Evolutionary conservation across 2,888 invertebrate genomes (phyloP), one percentile per base, ranked within the genome.

Genomic region (Tortricodes alternella): DNA sequence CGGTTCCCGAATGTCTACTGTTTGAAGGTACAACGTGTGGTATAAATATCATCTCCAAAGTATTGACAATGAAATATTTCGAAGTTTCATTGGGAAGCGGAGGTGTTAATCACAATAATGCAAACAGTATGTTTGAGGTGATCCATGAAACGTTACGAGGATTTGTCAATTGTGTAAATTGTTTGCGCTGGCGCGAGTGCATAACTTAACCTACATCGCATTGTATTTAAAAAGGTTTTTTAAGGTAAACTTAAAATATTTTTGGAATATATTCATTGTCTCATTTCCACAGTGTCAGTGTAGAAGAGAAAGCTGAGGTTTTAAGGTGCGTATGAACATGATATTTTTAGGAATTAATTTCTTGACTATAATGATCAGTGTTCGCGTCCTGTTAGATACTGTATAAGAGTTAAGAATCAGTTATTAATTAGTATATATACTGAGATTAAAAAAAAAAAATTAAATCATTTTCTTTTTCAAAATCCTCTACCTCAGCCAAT

Each of bases 101-200:
- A 90, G 87, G 89, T 90, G 89, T 80, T 89, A 90, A 90, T 88
- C 81, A 89, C 78, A 82, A 83, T 88, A 77, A 81, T 82, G 80
- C 78, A 85, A 85, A 86, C 85, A 83, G 81, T 84, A 83, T 88
- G 84, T 85, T 86, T 85, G 76, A 84, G 83, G 79, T 80, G 83
- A 85, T 83, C 82, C 82, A 83, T 77, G 77, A 85, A 80, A 78
- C 74, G 81, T 81, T 85, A 78, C 85, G 70, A 78, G 73, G 81
- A 78, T 87, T 85, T 80, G 85, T 85, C 76, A 85, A 87, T 86
- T 82, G 87, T 83, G 83, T 83, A 82, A 85, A 86, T 80, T 86
- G 79, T 83, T 84, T 85, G 75, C 53, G 60, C 61, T 23, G 46
- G 59, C 53, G 70, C 29, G 29, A 5, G 67, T 71, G 74, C 70